Base-by-base conservation (phyloP, 2,113 vertebrate species). In the Pontoporia blainvillei region DNA sequence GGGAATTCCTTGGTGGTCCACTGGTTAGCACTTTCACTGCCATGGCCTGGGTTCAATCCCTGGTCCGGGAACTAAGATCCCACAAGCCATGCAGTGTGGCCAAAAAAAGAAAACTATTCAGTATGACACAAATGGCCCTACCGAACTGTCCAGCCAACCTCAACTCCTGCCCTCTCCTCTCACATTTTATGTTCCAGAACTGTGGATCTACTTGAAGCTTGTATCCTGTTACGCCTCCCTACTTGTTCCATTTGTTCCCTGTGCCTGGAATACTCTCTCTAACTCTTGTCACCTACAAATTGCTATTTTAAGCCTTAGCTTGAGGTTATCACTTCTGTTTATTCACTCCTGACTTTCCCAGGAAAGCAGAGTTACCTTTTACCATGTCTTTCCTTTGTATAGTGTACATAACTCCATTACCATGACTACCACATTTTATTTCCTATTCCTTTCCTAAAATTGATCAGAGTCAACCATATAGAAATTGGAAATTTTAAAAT, bases 161-260 rank as follows among this genome's bases (percentile, higher is more conserved):
- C 21, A 15, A 52, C 44, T 61, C 23, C 61, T 54, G 29, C 10
- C 39, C 15, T 12, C 54, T 36, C 8, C 27, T 67, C 52, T 66
- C 25, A 25, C 41, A 34, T 44, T 57, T 71, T 67, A 9, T 41
- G 31, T 44, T 57, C 18, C 57, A 66, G 54, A 71, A 57, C 67
- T 15, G 3, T 25, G 8, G 67, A 29, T 49, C 46, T 27, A 11
- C 23, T 64, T n/a, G 41, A n/a, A 31, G 12, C n/a, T 75, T 23
- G 14, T 36, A 34, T 20, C n/a, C 46, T 6, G 0, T 6, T 3
- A 1, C 44, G 59, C 5, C 5, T 44, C 25, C 29, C 23, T 39
- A 14, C n/a, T 62, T 41, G 44, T 39, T 44, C 25, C 52, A 23
- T 54, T 81, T 21, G 52, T 39, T 73, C 13, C 31, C 31, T 52